Evolutionary conservation across 1,140 invertebrate genomes (phyloP), one percentile per base, ranked within the genome.

Genomic region (Ylistrum balloti): DNA sequence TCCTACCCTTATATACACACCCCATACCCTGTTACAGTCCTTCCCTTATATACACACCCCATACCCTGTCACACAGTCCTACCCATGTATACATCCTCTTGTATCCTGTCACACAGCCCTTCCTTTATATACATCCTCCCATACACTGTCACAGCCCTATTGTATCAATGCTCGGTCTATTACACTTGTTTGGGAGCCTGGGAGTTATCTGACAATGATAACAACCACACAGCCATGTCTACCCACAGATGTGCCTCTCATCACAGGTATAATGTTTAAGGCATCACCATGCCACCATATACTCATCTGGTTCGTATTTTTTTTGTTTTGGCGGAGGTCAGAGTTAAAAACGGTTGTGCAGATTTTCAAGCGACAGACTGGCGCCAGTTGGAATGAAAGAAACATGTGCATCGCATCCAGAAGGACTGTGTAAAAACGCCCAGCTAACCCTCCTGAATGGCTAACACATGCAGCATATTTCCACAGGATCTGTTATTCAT

Each of bases 321-420:
- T 38, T 74, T 74, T 74, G 56, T 74, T 74, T 74, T 74, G 56
- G 56, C 56, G 56, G 56, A 74, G 56, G 56, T 74, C 56, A 74
- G 56, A 74, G 56, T 74, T 74, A 74, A 74, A 74, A 74, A 74
- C 56, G 56, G 56, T 74, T 74, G 56, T 74, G 56, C 56, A 74
- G 56, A 74, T 74, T 74, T 74, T 74, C 56, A 74, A 74, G 56
- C 56, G 56, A 74, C 56, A 74, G 56, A 74, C 56, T 74, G 56
- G 56, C 56, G 56, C 56, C 56, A 74, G 56, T 74, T 74, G 56
- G 56, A 74, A 74, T 74, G 56, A 74, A 74, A 74, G 56, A 74
- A 74, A 74, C 56, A 74, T 74, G 56, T 74, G 56, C 56, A 74
- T 74, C 56, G n/a, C 56, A 74, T 74, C 56, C 56, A 74, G 56